Base-by-base conservation (phyloP, 1,140 invertebrate species). In the Mercenaria mercenaria region DNA sequence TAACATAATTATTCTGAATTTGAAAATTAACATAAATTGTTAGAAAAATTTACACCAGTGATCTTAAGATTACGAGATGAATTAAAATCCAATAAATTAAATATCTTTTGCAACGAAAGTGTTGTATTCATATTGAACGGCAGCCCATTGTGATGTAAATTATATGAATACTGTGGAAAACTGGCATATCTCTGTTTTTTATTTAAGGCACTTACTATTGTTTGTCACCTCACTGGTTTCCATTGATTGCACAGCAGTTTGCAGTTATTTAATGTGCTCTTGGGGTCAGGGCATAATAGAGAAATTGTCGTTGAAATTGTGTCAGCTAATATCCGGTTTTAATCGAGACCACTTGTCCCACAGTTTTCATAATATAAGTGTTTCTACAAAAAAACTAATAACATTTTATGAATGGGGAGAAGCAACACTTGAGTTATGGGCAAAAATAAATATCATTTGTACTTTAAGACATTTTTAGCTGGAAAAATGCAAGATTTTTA, bases 21-120 rank as follows among this genome's bases (percentile, higher is more conserved):
- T n/a, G 43, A 47, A 15, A 47, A 47, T 47, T 47, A 8, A 47
- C 43, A 47, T 47, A 8, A 47, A 47, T 47, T 47, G 43, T 47
- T 47, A 47, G 43, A 47, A 47, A 47, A 47, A 8, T 47, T 47
- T 64, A 64, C 59, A 64, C 29, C 11, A 37, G 29, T 20, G 67
- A 72, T 32, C 29, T 72, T 39, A 37, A 39, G 67, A 72, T 72
- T 39, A 72, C 15, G 10, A 64, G 26, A 32, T 72, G 67, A 72
- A 72, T 72, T 72, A 72, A 64, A 64, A 72, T 72, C 67, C 3
- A 20, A 72, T 72, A 39, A 72, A 72, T 72, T 39, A 72, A 39
- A 29, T 34, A 67, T 72, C 20, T 72, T 39, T 39, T 29, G 29
- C 15, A 59, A 26, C 56, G 56, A 59, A 59, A 72, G 67, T 37